phyloP scores from a whole-genome alignment of 37 sponge, comb jelly and placozoan species.

The Petrosia ficiformis region DNA sequence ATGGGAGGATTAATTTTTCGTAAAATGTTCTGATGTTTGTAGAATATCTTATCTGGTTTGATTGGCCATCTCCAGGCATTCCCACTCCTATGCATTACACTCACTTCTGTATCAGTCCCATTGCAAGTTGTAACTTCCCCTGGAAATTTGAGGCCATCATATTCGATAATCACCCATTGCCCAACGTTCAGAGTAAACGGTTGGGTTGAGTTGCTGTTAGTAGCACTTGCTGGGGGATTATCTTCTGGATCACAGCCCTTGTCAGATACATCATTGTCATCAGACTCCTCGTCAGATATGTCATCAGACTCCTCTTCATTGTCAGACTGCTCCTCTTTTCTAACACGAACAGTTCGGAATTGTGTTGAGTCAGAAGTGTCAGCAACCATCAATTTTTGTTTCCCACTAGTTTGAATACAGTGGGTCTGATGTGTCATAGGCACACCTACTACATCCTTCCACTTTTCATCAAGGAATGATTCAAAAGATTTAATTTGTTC shows the following conservation, averaged over 20 bases:
- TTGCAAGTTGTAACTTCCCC: conserved; percentile 13
- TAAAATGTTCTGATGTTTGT: not conserved
- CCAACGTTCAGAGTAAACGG: not conserved
- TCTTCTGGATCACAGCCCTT: not conserved
- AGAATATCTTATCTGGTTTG: conserved; percentile 26
- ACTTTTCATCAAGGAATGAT: conserved; percentile 11
- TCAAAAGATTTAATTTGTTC: not conserved
- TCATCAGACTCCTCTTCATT: conserved; percentile 6
- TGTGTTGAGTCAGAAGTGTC: conserved; percentile 10
- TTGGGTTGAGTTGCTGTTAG: no score
- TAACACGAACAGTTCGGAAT: not conserved
- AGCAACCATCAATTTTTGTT: conserved; percentile 16
- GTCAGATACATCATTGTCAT: not conserved
- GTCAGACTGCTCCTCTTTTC: not conserved
- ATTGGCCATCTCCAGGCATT: conserved; percentile 50
- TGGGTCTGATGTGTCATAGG: conserved; percentile 25
- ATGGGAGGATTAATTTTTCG: not conserved
- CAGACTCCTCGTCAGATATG: not conserved
- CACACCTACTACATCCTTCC: conserved; percentile 18
- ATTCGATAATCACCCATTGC: conserved; percentile 19
- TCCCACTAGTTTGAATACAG: conserved; percentile 11
- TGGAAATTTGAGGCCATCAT: conserved; percentile 28
- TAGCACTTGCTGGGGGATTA: not conserved
- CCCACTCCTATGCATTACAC: conserved; percentile 38
- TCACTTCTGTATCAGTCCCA: conserved; percentile 30